Base-by-base conservation (phyloP, 2,888 invertebrate genomes). In the Labia minor region DNA sequence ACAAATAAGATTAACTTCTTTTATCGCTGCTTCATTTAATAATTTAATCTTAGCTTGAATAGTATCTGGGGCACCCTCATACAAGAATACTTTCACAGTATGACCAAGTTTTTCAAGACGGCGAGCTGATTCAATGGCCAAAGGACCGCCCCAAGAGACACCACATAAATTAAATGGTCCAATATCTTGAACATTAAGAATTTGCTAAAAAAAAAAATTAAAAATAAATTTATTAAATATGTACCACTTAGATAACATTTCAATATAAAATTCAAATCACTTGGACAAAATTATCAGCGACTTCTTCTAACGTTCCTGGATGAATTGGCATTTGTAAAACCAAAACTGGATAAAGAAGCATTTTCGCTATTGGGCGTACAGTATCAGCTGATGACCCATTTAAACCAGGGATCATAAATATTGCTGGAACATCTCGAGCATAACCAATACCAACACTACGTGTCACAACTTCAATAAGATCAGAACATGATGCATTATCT, bases 71-170 rank as follows among this genome's bases (percentile, higher is more conserved):
- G 68, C 65, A 20, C 67, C 68, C 18, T 68, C 68, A 16, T 67
- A 20, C 1, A 68, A 62, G 18, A 68, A 49, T 2, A 68, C 65
- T 63, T 63, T 21, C n/a, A 73, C 72, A 20, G 72, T 75, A 19
- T 71, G 70, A 8, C 72, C 71, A 18, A 63, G 63, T 3, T 67
- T 68, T 69, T 73, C 72, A 49, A 84, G 73, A 72, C 80, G 80
- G 11, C 79, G 73, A 19, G 81, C 81, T 76, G 84, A 81, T 74
- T 85, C 84, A 69, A 84, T 78, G 3, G 83, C 83, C 61, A 85
- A 78, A 65, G 80, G 78, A 8, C 82, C 81, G 66, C 85, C 84
- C 74, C 83, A 84, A 1, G 84, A 84, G 73, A 85, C 85, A 14
- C 84, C 85, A 65, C 81, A 77, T 37, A 85, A 71, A 66, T 78